Base-by-base conservation (phyloP, 2,797 vertebrate species). In the Eurystomus glaucurus region DNA sequence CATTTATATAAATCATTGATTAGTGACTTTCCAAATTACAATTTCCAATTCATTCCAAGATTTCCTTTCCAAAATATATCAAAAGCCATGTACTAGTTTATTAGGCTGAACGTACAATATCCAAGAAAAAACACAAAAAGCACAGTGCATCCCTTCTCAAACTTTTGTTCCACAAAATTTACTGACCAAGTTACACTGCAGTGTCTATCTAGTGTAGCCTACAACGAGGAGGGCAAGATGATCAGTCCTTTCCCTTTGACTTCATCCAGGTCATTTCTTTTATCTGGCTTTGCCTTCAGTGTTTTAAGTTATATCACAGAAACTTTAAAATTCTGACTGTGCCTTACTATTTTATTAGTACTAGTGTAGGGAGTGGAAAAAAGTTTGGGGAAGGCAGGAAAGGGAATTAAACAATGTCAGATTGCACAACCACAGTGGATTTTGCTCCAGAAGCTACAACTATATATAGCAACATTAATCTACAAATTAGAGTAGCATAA, bases 161-260 rank as follows among this genome's bases (percentile, higher is more conserved):
- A 82, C 48, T 79, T 43, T 43, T 1, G 11, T 17, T 57, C 37
- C 4, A 3, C 19, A 84, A 64, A 75, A 70, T 69, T 10, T 39
- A 71, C 1, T 35, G 37, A 54, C 4, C 14, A 31, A 26, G 28
- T 46, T 33, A 69, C 2, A 55, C 0, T 23, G 23, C 35, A 18
- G 2, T 14, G 6, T n/a, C 39, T 60, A 78, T 57, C 21, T 33
- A 65, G 55, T 1, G 7, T 1, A 68, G 23, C 4, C 35, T 50
- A 31, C 0, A 2, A 2, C 2, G 54, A 17, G 39, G 25, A 69
- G 0, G 1, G 31, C 10, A 77, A 54, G 4, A 65, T 3, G 8
- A 92, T 17, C 26, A 89, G 29, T n/a, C 15, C 57, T 17, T 60
- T 64, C 29, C 45, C 23, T n/a, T 69, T 18, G 22, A 83, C 14